Evolutionary conservation across 1,140 invertebrate genomes (phyloP).

Genomic region (Drosophila eugracilis): DNA sequence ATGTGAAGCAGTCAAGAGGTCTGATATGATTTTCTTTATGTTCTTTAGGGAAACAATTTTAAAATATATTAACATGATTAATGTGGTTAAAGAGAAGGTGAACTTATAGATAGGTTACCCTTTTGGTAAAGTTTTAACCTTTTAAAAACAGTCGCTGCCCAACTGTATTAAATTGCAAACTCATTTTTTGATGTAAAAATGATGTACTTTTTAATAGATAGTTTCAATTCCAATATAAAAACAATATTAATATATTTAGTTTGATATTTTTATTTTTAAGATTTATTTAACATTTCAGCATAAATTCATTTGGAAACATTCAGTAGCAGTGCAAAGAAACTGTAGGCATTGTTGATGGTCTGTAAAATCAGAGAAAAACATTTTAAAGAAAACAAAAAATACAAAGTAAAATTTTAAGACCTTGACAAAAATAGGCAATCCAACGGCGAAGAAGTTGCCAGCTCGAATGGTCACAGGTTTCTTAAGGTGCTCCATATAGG

Average conservation of each 20-base stretch:
- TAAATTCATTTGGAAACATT: slow-evolving; percentile 71
- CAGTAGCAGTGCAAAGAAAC: slow-evolving; percentile 70
- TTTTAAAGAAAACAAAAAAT: not conserved
- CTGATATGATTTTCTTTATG: too few relatives aligned
- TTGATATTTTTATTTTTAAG: not conserved
- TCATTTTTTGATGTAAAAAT: too few relatives aligned
- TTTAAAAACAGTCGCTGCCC: too few relatives aligned
- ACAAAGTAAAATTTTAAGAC: slow-evolving; percentile 6
- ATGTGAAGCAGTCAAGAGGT: slow-evolving; percentile 1
- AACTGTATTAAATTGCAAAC: too few relatives aligned
- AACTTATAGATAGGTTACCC: too few relatives aligned
- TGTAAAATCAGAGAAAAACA: slow-evolving; percentile 4
- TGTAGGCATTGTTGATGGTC: slow-evolving; percentile 79
- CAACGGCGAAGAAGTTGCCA: slow-evolving; percentile 71
- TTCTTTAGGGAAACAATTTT: too few relatives aligned
- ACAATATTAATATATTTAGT: not conserved
- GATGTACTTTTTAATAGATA: too few relatives aligned
- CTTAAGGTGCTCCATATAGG: slow-evolving; percentile 76
- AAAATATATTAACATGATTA: too few relatives aligned
- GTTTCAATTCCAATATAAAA: not conserved
- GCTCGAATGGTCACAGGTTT: slow-evolving; percentile 58
- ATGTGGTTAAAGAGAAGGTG: too few relatives aligned
- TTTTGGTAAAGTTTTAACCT: too few relatives aligned
- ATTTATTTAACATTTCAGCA: too few relatives aligned
- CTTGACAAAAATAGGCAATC: slow-evolving; percentile 76